These are phyloP conservation scores for Danio choprae DNA, from an alignment of 2,797 vertebrate genomes.

Conservation along the genomic window DNA sequence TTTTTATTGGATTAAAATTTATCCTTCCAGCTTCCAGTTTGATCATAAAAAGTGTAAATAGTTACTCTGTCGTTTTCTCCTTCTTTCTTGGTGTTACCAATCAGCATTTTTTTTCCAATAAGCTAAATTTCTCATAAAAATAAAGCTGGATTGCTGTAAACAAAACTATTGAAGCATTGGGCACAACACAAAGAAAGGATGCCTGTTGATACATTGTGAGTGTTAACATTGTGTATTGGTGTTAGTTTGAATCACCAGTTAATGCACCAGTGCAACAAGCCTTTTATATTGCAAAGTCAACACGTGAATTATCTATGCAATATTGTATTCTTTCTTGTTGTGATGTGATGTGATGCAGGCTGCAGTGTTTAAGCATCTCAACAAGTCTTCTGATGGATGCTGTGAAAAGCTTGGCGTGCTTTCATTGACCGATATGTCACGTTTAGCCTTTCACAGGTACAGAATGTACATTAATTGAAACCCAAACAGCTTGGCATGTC, in stretches of 20 bases:
- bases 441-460: constrained; percentile 7
- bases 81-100: too few relatives aligned
- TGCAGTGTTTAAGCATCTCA: background rate
- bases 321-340: background rate
- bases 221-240: background rate
- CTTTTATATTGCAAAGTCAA: background rate
- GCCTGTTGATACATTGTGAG: background rate
- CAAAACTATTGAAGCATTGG: background rate
- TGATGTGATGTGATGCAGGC: constrained; percentile 6
- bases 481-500: constrained; percentile 64
- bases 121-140: too few relatives aligned
- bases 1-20: too few relatives aligned
- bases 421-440: background rate
- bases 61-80: too few relatives aligned
- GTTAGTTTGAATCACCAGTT: background rate
- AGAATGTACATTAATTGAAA: constrained; percentile 30
- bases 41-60: too few relatives aligned
- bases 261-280: background rate
- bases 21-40: too few relatives aligned
- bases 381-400: background rate
- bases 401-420: background rate
- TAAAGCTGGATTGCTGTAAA: too few relatives aligned
- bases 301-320: background rate
- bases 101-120: too few relatives aligned
- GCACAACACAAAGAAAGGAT: background rate